A percentile compares a stretch with the other conserved stretches of the same genome.
Conservation (phyloP, 1,140 invertebrate species). For the Drosophila bifasciata region DNA sequence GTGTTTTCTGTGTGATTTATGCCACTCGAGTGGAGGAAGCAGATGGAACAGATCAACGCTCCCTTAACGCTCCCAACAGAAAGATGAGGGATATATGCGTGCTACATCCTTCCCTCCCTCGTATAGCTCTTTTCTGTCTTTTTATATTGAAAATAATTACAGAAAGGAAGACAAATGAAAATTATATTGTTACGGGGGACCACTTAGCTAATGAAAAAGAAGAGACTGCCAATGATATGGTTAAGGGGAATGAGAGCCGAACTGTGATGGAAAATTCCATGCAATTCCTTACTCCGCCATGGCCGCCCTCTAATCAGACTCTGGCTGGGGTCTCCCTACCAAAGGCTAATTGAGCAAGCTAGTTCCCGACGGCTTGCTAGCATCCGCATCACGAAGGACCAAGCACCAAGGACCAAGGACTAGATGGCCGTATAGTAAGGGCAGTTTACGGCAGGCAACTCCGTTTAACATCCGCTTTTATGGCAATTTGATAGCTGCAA, state of each 20-base stretch:
- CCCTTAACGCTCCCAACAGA: slow-evolving; percentile 30
- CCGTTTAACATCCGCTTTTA: slow-evolving; percentile 66
- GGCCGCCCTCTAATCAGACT: slow-evolving; percentile 35
- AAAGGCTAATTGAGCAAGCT: slow-evolving; percentile 56
- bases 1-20: slow-evolving; percentile 71
- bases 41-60: slow-evolving; percentile 64
- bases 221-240: slow-evolving; percentile 5
- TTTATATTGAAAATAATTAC: slow-evolving; percentile 48
- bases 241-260: slow-evolving; percentile 4
- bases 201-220: slow-evolving; percentile 76
- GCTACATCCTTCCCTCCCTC: background rate
- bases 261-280: slow-evolving; percentile 44
- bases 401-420: slow-evolving; percentile 2
- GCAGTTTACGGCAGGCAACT: slow-evolving; percentile 36
- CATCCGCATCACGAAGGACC: slow-evolving; percentile 2
- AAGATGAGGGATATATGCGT: slow-evolving; percentile 14
- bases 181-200: slow-evolving; percentile 40
- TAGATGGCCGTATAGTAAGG: slow-evolving; percentile 42
- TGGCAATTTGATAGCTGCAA: slow-evolving; percentile 69
- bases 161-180: slow-evolving; percentile 43
- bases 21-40: slow-evolving; percentile 54
- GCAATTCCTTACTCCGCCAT: background rate
- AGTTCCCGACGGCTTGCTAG: slow-evolving; percentile 5
- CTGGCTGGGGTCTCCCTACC: background rate
- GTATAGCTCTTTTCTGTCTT: background rate